Conservation (phyloP, 2,888 invertebrate species). For the Chymomyza amoena region DNA sequence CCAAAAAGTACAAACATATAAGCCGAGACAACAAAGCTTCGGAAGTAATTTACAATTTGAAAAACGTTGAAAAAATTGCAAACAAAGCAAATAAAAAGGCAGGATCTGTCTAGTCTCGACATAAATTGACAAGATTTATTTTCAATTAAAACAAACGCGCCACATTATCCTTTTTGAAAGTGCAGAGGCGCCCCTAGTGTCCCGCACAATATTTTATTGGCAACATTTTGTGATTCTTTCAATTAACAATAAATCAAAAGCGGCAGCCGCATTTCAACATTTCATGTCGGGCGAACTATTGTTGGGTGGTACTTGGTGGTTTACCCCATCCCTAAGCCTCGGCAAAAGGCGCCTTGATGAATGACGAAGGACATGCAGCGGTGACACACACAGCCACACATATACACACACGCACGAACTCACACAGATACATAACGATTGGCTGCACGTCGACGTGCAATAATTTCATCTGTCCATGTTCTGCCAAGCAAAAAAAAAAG, state of each 20-base stretch:
- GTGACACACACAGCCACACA: constrained; percentile 23
- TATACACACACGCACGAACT: not conserved
- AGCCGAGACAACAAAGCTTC: constrained; percentile 65
- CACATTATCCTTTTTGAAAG: constrained; percentile 53
- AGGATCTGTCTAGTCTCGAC: constrained; percentile 52
- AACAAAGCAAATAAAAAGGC: constrained; percentile 50
- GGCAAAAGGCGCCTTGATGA: constrained; percentile 59
- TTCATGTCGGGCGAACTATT: constrained; percentile 33
- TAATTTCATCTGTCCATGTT: constrained; percentile 60
- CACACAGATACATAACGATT: constrained; percentile 47
- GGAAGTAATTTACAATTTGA: constrained; percentile 75
- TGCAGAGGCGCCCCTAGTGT: constrained; percentile 6
- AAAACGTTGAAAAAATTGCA: constrained; percentile 15
- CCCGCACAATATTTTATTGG: constrained; percentile 60
- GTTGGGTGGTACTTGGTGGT: constrained; percentile 36
- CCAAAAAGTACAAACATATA: constrained; percentile 46
- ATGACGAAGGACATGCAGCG: constrained; percentile 68
- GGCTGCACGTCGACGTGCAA: constrained; percentile 70
- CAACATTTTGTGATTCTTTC: constrained; percentile 68
- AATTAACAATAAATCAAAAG: constrained; percentile 73
- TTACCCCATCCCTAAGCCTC: constrained; percentile 61
- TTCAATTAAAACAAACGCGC: constrained; percentile 68
- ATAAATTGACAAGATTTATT: constrained; percentile 75
- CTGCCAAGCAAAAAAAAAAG: constrained; percentile 18
- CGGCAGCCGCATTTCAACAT: constrained; percentile 50